Conservation (phyloP, 2,797 vertebrate genomes). For the Pseudopleuronectes americanus region DNA sequence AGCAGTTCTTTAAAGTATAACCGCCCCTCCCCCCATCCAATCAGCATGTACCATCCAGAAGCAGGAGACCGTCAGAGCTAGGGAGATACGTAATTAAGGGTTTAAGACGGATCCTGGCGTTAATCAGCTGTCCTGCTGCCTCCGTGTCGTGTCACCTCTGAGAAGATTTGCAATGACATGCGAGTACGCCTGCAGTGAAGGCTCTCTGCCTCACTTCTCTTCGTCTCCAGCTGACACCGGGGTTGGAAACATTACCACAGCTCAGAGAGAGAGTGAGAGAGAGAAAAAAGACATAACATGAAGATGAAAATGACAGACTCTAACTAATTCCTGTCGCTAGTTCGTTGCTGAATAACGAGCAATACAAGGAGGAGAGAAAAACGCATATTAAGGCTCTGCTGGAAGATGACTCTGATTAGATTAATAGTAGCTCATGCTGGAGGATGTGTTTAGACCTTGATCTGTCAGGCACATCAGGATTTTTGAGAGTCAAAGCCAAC, state of each 20-base stretch:
- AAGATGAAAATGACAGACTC: slow-evolving; percentile 57
- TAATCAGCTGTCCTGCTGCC: slow-evolving; percentile 73
- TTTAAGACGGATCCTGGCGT: slow-evolving; percentile 59
- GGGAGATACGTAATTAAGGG: slow-evolving; percentile 65
- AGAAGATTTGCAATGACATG: slow-evolving; percentile 60
- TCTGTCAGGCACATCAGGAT: slow-evolving; percentile 30
- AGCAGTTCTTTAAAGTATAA: slow-evolving; percentile 16
- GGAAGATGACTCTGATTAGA: slow-evolving; percentile 57
- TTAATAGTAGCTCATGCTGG: slow-evolving; percentile 34
- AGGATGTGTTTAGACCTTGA: slow-evolving; percentile 44
- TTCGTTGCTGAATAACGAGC: slow-evolving; percentile 54
- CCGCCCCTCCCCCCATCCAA: not conserved
- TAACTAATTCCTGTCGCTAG: slow-evolving; percentile 56
- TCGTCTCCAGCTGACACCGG: slow-evolving; percentile 41
- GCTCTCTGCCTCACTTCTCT: slow-evolving; percentile 15
- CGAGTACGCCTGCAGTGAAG: slow-evolving; percentile 46
- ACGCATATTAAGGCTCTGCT: slow-evolving; percentile 17
- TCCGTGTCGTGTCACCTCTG: slow-evolving; percentile 56
- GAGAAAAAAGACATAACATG: slow-evolving; percentile 12
- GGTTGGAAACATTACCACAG: slow-evolving; percentile 27
- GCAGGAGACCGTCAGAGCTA: slow-evolving; percentile 29
- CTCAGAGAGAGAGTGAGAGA: slow-evolving; percentile 19
- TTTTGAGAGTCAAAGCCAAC: slow-evolving; percentile 37
- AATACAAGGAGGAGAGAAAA: slow-evolving; percentile 2
- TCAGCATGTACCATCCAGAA: slow-evolving; percentile 15